A percentile compares a stretch with the other conserved stretches of the same genome.
Evolutionary conservation across 2,888 invertebrate species (phyloP).

Genomic region (Heliconius erato): DNA sequence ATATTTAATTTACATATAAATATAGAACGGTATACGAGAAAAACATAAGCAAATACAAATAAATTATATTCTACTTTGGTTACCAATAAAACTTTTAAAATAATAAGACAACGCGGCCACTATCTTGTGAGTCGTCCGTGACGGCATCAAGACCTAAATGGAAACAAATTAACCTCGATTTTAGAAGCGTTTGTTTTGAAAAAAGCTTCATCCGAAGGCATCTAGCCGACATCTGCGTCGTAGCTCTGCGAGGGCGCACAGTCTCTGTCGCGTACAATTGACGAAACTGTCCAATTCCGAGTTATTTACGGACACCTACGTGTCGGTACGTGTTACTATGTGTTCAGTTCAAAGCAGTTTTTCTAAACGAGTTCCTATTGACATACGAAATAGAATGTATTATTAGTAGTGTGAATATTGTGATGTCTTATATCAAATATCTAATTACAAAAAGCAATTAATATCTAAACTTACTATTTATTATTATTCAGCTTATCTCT

Average conservation of each 20-base stretch:
- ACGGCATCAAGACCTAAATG: constrained; percentile 10
- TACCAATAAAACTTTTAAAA: background rate
- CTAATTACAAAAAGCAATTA: too few relatives aligned
- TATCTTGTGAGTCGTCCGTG: background rate
- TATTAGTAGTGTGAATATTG: background rate
- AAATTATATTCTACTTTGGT: background rate
- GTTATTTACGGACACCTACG: constrained; percentile 35
- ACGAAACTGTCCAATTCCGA: constrained; percentile 44
- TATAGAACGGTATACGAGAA: background rate
- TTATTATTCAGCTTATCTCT: too few relatives aligned
- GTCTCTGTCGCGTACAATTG: constrained; percentile 35
- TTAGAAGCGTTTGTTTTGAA: constrained; percentile 33
- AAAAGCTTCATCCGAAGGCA: constrained; percentile 17
- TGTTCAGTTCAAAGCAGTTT: constrained; percentile 29
- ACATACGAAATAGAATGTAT: background rate
- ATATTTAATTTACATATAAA: too few relatives aligned
- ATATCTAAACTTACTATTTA: too few relatives aligned
- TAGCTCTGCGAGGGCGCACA: constrained; percentile 12
- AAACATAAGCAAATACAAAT: background rate
- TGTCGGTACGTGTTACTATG: too few relatives aligned
- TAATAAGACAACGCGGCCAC: background rate
- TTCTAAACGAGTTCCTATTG: constrained; percentile 1
- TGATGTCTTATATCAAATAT: background rate
- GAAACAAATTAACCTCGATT: constrained; percentile 35
- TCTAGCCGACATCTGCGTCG: constrained; percentile 28